Evolutionary conservation across 1,140 invertebrate genomes (phyloP).

Genomic region (Frieseomelitta varia): DNA sequence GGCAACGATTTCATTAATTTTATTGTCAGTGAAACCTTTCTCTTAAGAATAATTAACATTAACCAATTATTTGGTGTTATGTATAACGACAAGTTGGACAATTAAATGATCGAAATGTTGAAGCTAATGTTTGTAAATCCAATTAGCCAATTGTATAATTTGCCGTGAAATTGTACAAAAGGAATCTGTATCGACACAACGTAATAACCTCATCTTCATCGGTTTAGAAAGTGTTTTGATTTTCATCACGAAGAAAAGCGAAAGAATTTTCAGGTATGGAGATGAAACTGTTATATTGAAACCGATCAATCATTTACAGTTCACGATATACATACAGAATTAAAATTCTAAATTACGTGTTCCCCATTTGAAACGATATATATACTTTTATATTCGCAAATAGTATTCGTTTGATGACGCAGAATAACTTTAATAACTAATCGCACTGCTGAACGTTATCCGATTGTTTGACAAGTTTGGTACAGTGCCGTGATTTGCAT

Average conservation of each 20-base stretch:
- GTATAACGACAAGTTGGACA: too few relatives aligned
- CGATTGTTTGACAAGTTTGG: constrained; percentile 60
- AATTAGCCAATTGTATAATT: too few relatives aligned
- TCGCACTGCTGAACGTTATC: neutral
- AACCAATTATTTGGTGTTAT: too few relatives aligned
- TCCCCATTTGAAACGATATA: neutral
- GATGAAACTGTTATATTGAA: neutral
- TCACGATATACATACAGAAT: constrained; percentile 5
- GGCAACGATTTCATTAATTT: too few relatives aligned
- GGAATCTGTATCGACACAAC: too few relatives aligned
- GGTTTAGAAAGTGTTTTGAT: too few relatives aligned
- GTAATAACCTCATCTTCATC: too few relatives aligned
- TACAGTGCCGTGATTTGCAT: constrained; percentile 43
- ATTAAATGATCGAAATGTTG: too few relatives aligned
- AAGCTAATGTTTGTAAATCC: too few relatives aligned
- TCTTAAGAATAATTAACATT: too few relatives aligned
- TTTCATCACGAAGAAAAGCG: neutral
- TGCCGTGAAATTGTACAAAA: too few relatives aligned
- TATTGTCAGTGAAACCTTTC: too few relatives aligned
- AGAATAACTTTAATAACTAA: constrained; percentile 31
- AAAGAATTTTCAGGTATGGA: neutral
- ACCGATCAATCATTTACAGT: neutral
- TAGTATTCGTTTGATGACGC: constrained; percentile 47
- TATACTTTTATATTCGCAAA: constrained; percentile 25
- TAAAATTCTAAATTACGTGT: constrained; percentile 35